Base-by-base conservation (phyloP, 2,888 invertebrate genomes). In the Yponomeuta evonymella region DNA sequence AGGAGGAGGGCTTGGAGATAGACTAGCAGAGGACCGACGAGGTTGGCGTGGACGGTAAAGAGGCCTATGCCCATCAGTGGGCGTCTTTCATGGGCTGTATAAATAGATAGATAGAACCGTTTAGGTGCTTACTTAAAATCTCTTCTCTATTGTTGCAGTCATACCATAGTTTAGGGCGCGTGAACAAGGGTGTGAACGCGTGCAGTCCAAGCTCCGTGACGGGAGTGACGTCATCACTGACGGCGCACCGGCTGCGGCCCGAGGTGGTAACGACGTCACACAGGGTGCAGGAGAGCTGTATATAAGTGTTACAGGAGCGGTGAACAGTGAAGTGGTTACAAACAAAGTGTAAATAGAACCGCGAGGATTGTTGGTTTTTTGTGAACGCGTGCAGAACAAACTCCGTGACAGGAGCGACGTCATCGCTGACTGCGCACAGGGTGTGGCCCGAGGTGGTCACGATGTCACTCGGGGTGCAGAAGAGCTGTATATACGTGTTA, bases 211-310 rank as follows among this genome's bases (percentile, higher is more conserved):
- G 93, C 71, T 88, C 89, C 2, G 82, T 83, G 0, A 83, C 85
- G 0, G 92, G 92, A 15, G 96, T 96, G 80, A 95, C 96, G 82
- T 96, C 96, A 83, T 96, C 96, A 74, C 93, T 96, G 72, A 96
- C 96, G 74, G 96, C 96, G 81, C 96, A 96, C 87, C 94, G 96
- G 76, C 94, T 96, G 80, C 95, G 96, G 79, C 96, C 96, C 75
- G 97, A 97, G 88, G 96, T 97, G 77, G 96, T 97, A 75, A 97
- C 97, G 78, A 96, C 96, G 74, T 96, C 96, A 75, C 96, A 96
- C 93, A 94, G 96, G 82, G 96, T 97, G 90, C 97, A 97, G 89
- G 97, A 97, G 92, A 97, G 96, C 93, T 97, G 97, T 95, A 97
- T 97, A 95, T 97, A 96, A 95, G 43, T 43, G 43, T 43, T 43